A percentile compares a stretch with the other conserved stretches of the same genome.
These are phyloP conservation scores for Procapra przewalskii DNA, from an alignment of 2,113 vertebrate species.

Conservation along the genomic window DNA sequence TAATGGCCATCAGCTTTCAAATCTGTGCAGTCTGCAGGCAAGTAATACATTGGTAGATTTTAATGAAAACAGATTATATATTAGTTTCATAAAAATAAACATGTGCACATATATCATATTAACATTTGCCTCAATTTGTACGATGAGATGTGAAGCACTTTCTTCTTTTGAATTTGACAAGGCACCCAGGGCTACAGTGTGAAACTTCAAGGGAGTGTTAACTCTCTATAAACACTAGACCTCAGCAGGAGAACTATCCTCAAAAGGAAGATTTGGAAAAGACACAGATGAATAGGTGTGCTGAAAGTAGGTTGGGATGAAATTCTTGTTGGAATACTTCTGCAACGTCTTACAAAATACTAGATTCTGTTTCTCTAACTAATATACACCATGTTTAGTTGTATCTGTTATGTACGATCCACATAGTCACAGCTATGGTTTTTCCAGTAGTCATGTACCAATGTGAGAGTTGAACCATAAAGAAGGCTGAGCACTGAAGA, in stretches of 20 bases:
- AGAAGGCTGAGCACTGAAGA: neutral
- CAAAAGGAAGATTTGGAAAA: constrained; percentile 5
- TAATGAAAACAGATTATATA: constrained; percentile 38
- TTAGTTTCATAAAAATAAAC: constrained; percentile 41
- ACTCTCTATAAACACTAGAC: neutral
- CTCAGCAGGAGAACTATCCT: neutral
- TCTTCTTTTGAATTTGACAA: constrained; percentile 21
- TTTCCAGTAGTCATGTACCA: neutral
- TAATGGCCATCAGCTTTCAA: neutral
- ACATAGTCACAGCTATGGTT: neutral
- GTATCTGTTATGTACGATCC: neutral
- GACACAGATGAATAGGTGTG: neutral
- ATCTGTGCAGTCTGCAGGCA: neutral
- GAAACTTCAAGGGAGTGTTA: constrained; percentile 9
- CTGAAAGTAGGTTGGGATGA: neutral
- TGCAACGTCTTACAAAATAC: neutral
- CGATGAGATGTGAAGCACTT: neutral
- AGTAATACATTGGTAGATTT: neutral
- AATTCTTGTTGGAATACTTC: neutral
- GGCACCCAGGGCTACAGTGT: neutral
- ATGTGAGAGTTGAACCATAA: neutral
- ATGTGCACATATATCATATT: neutral
- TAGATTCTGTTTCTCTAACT: neutral
- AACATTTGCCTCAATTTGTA: constrained; percentile 4
- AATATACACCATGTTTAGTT: neutral